Evolutionary conservation across 2,113 vertebrate species (phyloP), one percentile per base, ranked within the genome.

Genomic region (Dissostichus mawsoni): DNA sequence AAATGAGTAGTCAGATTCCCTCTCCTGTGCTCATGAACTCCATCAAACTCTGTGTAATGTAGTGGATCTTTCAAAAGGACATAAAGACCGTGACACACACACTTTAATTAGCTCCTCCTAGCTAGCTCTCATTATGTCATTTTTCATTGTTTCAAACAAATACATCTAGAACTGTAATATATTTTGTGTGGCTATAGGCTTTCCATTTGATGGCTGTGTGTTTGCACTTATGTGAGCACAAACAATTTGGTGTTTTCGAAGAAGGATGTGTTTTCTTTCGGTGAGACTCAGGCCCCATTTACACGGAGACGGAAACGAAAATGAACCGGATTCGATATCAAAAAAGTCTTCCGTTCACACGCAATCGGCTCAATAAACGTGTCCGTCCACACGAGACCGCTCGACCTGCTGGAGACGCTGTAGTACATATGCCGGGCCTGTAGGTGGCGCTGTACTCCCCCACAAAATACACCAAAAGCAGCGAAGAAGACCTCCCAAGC

Each of bases 71-170:
- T 86, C 56, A 67, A 51, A n/a, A 80, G 56, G 56, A 48, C 64
- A 45, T 56, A 36, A 69, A 82, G 14, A 17, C 41, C 4, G 9
- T 17, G 29, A 55, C 51, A 78, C 45, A 58, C 23, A 67, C 18
- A 18, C 53, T 81, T 87, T 76, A 82, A 89, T 80, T 78, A 78
- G 65, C 72, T 73, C 11, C 69, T 78, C 50, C 52, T 48, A 17
- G 52, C 65, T 63, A 17, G 52, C 65, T 63, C 62, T 50, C 61
- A 53, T 78, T 75, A n/a, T 51, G 72, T 71, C 48, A 25, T 72
- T 68, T 89, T 33, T 70, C 64, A 66, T 68, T 81, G 79, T 84
- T 51, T 14, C 4, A 11, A 74, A 59, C 51, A 17, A 57, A 18
- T 20, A 11, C 6, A 57, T 9, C 18, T 16, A 51, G 20, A 10